Percentiles rank a stretch among this genome's conserved stretches.
Conservation (phyloP, 2,797 vertebrate genomes). For the Falco cherrug region DNA sequence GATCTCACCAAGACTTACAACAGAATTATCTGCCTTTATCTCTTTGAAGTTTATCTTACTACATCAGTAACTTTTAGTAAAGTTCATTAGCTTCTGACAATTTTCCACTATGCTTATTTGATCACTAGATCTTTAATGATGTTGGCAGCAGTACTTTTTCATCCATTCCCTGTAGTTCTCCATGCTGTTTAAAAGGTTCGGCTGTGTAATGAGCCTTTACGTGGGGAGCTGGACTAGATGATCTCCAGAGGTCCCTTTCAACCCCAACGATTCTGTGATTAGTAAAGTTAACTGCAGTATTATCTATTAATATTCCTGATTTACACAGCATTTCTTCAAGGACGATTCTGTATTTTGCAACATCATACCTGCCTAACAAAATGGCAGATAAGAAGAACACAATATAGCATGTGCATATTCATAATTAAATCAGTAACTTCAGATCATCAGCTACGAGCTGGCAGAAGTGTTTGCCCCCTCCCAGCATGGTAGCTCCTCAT, state of each 20-base stretch:
- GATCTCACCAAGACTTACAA: not conserved
- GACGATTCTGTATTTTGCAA: not conserved
- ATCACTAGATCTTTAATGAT: not conserved
- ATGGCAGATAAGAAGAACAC: not conserved
- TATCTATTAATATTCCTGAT: not conserved
- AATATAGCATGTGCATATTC: not conserved
- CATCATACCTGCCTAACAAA: not conserved
- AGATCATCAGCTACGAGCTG: not conserved
- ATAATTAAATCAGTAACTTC: not conserved
- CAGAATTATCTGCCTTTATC: not conserved
- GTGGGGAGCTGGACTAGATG: no score
- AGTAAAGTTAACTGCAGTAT: not conserved
- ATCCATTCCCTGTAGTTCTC: not conserved
- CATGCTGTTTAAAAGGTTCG: not conserved
- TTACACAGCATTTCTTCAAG: not conserved
- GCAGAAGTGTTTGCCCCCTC: not conserved
- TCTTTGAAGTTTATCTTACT: constrained; percentile 35
- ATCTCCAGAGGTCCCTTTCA: no score
- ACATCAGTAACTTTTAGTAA: not conserved
- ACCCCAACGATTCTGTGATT: no score
- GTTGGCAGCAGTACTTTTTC: not conserved
- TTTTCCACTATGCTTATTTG: not conserved
- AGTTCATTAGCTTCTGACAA: not conserved
- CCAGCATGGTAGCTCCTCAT: not conserved
- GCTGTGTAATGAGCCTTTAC: not conserved